These are phyloP conservation scores for Globodera ellingtonae DNA, from an alignment of 1,140 invertebrate species.

Conservation along the genomic window DNA sequence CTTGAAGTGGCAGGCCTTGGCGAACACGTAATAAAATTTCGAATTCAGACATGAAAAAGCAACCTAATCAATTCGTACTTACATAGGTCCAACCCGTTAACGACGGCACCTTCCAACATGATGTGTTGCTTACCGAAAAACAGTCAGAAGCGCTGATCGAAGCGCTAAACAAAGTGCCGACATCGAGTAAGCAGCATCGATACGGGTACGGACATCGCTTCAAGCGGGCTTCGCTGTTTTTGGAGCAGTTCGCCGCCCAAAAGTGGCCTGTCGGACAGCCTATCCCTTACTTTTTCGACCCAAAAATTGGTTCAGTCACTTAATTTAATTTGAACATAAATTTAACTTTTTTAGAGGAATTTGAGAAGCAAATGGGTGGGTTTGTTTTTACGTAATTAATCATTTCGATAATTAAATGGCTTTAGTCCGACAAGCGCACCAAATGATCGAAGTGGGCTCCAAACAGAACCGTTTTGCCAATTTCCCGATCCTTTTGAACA, in stretches of 20 bases:
- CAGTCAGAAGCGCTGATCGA: constrained; percentile 44
- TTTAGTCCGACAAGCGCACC: constrained; percentile 44
- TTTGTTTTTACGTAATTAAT: background rate
- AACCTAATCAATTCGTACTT: background rate
- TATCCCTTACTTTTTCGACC: constrained; percentile 50
- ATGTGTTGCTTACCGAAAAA: constrained; percentile 50
- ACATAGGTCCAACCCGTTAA: constrained; percentile 45
- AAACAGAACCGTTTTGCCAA: background rate
- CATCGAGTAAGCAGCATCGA: background rate
- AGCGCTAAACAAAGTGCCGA: constrained; percentile 46
- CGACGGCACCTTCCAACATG: constrained; percentile 55
- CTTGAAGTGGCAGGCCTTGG: constrained; percentile 46
- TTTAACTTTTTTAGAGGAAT: constrained; percentile 34
- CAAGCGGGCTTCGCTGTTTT: constrained; percentile 22
- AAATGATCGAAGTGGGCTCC: constrained; percentile 27
- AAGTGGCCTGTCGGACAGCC: constrained; percentile 43
- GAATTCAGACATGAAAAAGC: no score
- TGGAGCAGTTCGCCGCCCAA: constrained; percentile 30
- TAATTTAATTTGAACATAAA: background rate
- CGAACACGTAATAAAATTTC: constrained; percentile 30
- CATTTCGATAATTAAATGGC: background rate
- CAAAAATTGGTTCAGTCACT: constrained; percentile 31
- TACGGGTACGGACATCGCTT: constrained; percentile 19
- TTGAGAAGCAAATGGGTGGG: constrained; percentile 24
- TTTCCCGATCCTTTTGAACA: constrained; percentile 31